Base-by-base conservation (phyloP, 2,113 vertebrate genomes). In the Zosterops lateralis region DNA sequence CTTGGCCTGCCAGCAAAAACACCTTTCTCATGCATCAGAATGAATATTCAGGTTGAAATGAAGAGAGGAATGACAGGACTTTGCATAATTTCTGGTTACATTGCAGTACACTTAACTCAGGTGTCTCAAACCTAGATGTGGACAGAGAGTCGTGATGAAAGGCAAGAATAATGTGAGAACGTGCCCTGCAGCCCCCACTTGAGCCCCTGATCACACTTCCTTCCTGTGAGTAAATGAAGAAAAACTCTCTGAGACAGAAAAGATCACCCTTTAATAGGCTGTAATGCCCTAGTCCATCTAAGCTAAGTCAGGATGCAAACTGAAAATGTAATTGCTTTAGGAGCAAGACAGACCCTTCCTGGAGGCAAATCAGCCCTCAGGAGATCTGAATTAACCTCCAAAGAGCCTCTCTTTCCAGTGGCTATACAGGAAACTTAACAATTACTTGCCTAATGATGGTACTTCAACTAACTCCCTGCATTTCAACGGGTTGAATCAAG, bases 151-250 rank as follows among this genome's bases (percentile, higher is more conserved):
- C 31, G 44, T 34, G 72, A 92, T 19, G 34, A 83, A 66, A 92
- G 51, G 48, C 61, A 89, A 74, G 65, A 89, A 58, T 53, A 83
- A 81, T 45, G 47, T 48, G n/a, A 62, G 47, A 87, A 72, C 3
- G 9, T 60, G 56, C 51, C 72, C 51, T 74, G 72, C 44, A 92
- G 64, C 16, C 29, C 54, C 24, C 15, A 25, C 64, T 12, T 85
- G 65, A 79, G 71, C 48, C 29, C 28, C 84, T 61, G 50, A 34
- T 38, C 45, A 57, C 47, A 32, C 34, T 78, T 92, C 65, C 60
- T 90, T 94, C 83, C 83, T 90, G 61, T 93, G 88, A 88, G 48
- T 94, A 94, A 89, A 87, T 28, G 84, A 78, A 89, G 57, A 77
- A 93, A 77, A 93, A 67, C 80, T 76, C 58, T 26, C 22, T 22